A percentile compares a stretch with the other conserved stretches of the same genome.
Conservation (phyloP, 1,140 invertebrate genomes). For the Camponotus vicinus region DNA sequence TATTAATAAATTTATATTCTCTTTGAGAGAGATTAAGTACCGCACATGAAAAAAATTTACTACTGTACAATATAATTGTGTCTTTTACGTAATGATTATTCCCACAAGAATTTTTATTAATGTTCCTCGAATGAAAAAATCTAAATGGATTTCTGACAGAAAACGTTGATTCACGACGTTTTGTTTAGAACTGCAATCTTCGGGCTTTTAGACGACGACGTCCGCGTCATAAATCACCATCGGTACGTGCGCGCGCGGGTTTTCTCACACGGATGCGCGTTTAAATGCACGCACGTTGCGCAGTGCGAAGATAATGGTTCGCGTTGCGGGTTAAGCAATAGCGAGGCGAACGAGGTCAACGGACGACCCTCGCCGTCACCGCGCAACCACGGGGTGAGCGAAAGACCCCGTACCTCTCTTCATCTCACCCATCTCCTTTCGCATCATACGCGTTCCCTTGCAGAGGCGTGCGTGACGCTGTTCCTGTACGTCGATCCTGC, state of each 20-base stretch:
- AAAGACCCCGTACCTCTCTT: conserved; percentile 23
- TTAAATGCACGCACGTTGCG: conserved; percentile 58
- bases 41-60: not conserved
- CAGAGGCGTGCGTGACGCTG: conserved; percentile 65
- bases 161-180: conserved; percentile 64
- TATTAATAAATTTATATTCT: not conserved
- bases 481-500: conserved; percentile 67
- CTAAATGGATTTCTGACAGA: conserved; percentile 47
- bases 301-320: conserved; percentile 74
- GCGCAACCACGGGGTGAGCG: conserved; percentile 66
- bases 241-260: conserved; percentile 22
- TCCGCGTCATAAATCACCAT: conserved; percentile 74
- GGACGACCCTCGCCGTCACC: conserved; percentile 72
- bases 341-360: conserved; percentile 74
- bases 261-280: conserved; percentile 50
- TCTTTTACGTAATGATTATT: not conserved
- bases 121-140: not conserved
- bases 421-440: conserved; percentile 9
- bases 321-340: conserved; percentile 66
- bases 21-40: not conserved
- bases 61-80: not conserved
- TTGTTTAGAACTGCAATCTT: conserved; percentile 74
- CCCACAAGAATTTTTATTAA: not conserved
- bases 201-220: conserved; percentile 62
- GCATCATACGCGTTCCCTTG: conserved; percentile 37